Conservation (phyloP, 1,140 invertebrate genomes). For the Drosophila nigromelanica region DNA sequence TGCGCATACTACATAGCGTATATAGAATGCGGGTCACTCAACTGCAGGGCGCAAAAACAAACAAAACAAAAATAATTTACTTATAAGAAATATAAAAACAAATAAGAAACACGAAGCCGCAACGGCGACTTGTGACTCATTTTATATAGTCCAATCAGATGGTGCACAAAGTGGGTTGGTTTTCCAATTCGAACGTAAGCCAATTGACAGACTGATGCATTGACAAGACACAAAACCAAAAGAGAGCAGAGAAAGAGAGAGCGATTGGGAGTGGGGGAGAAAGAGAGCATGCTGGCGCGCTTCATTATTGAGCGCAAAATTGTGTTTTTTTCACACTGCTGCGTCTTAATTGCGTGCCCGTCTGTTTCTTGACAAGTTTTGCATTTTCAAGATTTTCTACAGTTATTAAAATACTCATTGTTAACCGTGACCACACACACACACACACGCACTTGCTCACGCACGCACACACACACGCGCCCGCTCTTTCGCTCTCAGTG, state of each 20-base stretch:
- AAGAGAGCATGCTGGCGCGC: background rate
- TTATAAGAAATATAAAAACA: conserved; percentile 39
- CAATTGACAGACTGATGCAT: conserved; percentile 58
- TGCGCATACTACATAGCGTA: background rate
- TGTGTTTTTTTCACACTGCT: conserved; percentile 42
- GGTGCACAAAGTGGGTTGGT: conserved; percentile 62
- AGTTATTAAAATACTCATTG: conserved; percentile 58
- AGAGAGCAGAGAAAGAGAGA: conserved; percentile 12
- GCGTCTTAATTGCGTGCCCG: conserved; percentile 62
- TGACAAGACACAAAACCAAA: conserved; percentile 35
- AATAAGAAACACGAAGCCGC: conserved; percentile 51
- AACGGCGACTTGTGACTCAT: conserved; percentile 67
- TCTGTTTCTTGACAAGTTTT: conserved; percentile 62
- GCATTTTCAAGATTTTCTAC: conserved; percentile 68
- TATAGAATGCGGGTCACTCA: conserved; percentile 55
- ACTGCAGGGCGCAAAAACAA: conserved; percentile 16
- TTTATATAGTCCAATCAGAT: conserved; percentile 68
- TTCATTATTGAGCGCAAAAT: conserved; percentile 4
- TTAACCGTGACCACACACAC: conserved; percentile 64
- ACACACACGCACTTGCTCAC: conserved; percentile 14
- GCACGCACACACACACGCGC: conserved; percentile 22
- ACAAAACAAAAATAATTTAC: conserved; percentile 19
- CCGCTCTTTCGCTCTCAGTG: conserved; percentile 68
- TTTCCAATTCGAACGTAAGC: conserved; percentile 27
- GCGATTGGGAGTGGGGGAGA: background rate